A percentile compares a stretch with the other conserved stretches of the same genome.
Evolutionary conservation across 2,888 invertebrate genomes (phyloP).

Genomic region (Lithophane socia): DNA sequence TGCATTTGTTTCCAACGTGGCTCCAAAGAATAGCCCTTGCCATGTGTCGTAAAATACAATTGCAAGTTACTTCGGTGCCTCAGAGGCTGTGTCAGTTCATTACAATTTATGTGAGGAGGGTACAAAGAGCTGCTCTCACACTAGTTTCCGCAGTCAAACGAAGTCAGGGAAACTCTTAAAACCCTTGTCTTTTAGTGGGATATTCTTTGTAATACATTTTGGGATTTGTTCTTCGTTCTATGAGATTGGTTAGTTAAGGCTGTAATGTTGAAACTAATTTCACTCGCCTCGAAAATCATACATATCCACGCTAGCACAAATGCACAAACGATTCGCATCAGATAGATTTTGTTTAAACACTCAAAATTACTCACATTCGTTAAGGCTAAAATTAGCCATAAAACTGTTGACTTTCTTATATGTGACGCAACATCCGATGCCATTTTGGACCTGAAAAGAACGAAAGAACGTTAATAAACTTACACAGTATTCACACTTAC

Average conservation of each 20-base stretch:
- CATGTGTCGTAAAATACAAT: slow-evolving; percentile 43
- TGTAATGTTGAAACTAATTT: not conserved
- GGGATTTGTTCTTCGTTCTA: not conserved
- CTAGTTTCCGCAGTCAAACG: slow-evolving; percentile 19
- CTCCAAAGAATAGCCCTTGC: slow-evolving; percentile 17
- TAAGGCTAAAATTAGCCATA: slow-evolving; percentile 85
- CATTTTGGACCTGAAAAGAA: slow-evolving; percentile 86
- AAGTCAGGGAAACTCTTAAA: slow-evolving; percentile 12
- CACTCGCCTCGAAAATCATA: not conserved
- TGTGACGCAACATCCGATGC: slow-evolving; percentile 85
- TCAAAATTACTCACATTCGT: slow-evolving; percentile 82
- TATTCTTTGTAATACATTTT: not conserved
- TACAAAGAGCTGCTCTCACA: slow-evolving; percentile 19
- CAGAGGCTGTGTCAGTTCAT: slow-evolving; percentile 14
- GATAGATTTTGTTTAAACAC: not conserved
- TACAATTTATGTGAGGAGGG: slow-evolving; percentile 35
- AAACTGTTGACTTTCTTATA: slow-evolving; percentile 82
- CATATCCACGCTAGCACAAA: not conserved
- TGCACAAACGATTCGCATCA: not conserved
- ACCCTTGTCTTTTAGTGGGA: not conserved
- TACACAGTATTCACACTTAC: not conserved
- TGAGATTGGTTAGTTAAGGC: not conserved
- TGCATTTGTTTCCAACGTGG: not conserved
- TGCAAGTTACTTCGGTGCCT: slow-evolving; percentile 19
- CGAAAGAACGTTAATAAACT: slow-evolving; percentile 21